Evolutionary conservation across 2,113 vertebrate genomes (phyloP), one percentile per base, ranked within the genome.

Genomic region (Macquaria ambigua): DNA sequence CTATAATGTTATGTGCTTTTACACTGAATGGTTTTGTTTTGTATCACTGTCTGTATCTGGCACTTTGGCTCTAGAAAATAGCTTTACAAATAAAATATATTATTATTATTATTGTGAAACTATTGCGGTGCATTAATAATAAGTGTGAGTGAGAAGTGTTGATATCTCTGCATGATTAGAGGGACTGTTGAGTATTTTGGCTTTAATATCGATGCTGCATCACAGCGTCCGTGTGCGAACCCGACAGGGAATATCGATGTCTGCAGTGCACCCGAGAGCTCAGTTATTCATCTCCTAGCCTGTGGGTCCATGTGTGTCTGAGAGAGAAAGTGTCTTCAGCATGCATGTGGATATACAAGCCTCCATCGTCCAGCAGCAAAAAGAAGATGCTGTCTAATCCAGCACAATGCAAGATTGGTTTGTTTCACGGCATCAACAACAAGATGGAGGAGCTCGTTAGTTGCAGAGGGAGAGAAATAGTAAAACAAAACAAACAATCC

Each of bases 341-440:
- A 70, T 77, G 74, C 75, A 62, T 52, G 66, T 76, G 37, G 34
- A 23, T 31, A 18, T 41, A 8, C 0, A 56, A 11, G 50, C 81
- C 28, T 71, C 1, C 64, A 50, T 12, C 9, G 8, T 28, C 46
- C 58, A 61, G 20, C 52, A 64, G 46, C 62, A 41, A 23, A 39
- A 2, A 46, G 3, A 41, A 37, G 52, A 41, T 43, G 15, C 34
- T 6, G 23, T 41, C 34, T 48, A 41, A 14, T 41, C 14, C 61
- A 41, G 34, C 50, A 12, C 34, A 12, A 67, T 34, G 39, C 39
- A 7, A 31, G 34, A 9, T 61, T 0, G 4, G 23, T 62, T 53
- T 50, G 52, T n/a, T 39, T 79, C 55, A 18, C 6, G 6, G 11
- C 39, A 79, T 48, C 12, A n/a, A 34, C 46, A 28, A 28, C 25